Evolutionary conservation across 2,797 vertebrate species (phyloP).

Genomic region (Peromyscus aztecus): DNA sequence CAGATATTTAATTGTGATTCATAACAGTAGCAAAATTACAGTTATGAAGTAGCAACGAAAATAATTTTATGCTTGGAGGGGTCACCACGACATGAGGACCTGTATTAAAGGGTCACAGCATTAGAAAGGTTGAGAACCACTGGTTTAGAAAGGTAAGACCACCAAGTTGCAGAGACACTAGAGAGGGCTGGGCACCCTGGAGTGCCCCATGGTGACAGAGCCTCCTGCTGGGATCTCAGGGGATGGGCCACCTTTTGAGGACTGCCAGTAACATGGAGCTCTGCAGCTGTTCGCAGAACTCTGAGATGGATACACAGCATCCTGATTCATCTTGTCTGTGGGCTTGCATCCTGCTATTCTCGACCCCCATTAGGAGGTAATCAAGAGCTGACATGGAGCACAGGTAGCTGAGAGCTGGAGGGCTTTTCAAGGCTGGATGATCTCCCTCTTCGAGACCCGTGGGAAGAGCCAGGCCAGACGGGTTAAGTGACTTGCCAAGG

Average conservation of each 20-base stretch:
- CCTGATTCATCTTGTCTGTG: background rate
- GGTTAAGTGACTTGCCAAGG: conserved; percentile 77
- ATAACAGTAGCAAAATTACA: background rate
- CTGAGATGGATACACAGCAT: background rate
- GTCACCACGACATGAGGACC: background rate
- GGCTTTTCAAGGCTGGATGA: conserved; percentile 41
- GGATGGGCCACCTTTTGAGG: background rate
- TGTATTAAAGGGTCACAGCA: background rate
- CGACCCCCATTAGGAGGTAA: conserved; percentile 52
- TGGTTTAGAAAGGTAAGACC: background rate
- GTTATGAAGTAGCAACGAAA: background rate
- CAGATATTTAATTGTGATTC: background rate
- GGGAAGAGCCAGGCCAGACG: conserved; percentile 60
- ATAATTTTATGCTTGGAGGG: background rate
- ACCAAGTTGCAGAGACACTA: background rate
- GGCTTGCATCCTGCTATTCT: background rate
- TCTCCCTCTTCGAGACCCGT: background rate
- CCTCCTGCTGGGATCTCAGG: background rate
- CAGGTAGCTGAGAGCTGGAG: conserved; percentile 25
- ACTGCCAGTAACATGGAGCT: background rate
- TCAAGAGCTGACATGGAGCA: conserved; percentile 43
- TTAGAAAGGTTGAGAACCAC: background rate
- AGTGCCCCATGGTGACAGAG: background rate
- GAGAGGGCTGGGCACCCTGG: background rate
- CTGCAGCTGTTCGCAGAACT: background rate